These are phyloP conservation scores for Cotesia congregata DNA, from an alignment of 2,888 invertebrate species.

Conservation along the genomic window DNA sequence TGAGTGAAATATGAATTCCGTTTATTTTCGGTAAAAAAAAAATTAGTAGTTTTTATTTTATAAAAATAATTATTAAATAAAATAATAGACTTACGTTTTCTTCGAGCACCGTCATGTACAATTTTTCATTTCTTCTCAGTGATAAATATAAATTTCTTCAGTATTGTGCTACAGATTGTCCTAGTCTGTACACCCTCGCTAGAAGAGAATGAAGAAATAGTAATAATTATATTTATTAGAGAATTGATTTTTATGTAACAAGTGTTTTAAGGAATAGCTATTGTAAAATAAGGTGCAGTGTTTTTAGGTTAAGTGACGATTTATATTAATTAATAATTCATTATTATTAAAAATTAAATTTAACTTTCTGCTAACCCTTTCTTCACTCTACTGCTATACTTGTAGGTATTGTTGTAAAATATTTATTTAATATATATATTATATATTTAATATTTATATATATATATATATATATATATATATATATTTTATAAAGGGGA, in stretches of 20 bases:
- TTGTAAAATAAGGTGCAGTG: too few relatives aligned
- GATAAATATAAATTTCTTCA: neutral
- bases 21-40: too few relatives aligned
- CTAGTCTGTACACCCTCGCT: neutral
- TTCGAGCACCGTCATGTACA: neutral
- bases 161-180: slow-evolving; percentile 6
- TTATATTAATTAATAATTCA: neutral
- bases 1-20: too few relatives aligned
- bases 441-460: too few relatives aligned
- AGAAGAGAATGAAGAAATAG: neutral
- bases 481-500: too few relatives aligned
- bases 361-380: slow-evolving; percentile 10
- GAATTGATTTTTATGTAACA: neutral
- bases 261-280: neutral
- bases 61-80: too few relatives aligned
- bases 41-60: too few relatives aligned
- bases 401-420: neutral
- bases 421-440: neutral
- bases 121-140: neutral
- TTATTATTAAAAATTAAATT: neutral
- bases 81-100: too few relatives aligned
- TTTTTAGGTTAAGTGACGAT: neutral
- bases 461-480: too few relatives aligned
- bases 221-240: neutral
- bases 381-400: neutral